These are phyloP conservation scores for Cheumatopsyche charites DNA, from an alignment of 1,140 invertebrate species.

Conservation along the genomic window DNA sequence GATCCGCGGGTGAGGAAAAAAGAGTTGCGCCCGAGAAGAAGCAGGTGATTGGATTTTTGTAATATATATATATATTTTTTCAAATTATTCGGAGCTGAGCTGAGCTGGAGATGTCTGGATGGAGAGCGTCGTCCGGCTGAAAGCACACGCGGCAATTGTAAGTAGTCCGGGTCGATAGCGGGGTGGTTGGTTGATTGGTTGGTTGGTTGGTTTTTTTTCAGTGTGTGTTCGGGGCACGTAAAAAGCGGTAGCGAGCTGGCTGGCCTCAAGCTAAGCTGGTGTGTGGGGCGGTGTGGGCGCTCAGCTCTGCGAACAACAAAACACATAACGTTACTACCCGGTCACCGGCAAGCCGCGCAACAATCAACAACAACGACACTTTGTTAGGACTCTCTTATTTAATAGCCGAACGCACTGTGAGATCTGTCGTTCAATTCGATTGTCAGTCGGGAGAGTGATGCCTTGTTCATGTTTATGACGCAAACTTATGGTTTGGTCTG, in stretches of 20 bases:
- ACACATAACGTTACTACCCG: constrained; percentile 58
- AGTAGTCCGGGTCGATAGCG: constrained; percentile 38
- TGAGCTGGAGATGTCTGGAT: constrained; percentile 50
- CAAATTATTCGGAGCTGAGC: constrained; percentile 58
- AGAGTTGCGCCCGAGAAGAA: constrained; percentile 12
- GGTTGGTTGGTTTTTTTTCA: constrained; percentile 1
- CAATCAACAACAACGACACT: background rate
- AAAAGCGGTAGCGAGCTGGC: constrained; percentile 61
- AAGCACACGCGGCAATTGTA: constrained; percentile 41
- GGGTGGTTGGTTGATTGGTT: constrained; percentile 11
- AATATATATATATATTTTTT: no score
- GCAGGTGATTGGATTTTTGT: constrained; percentile 18
- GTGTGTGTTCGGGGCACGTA: constrained; percentile 50
- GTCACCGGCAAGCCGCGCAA: constrained; percentile 12
- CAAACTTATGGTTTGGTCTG: no score
- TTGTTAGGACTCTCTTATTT: background rate
- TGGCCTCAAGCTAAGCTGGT: constrained; percentile 59
- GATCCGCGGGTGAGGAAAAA: background rate
- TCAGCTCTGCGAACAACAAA: constrained; percentile 64
- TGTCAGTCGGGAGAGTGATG: no score
- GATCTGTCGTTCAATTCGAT: constrained; percentile 17
- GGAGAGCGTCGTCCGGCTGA: constrained; percentile 50
- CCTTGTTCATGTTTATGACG: no score
- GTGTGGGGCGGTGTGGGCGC: constrained; percentile 53
- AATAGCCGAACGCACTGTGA: constrained; percentile 22